Evolutionary conservation across 2,113 vertebrate genomes (phyloP).

Genomic region (Aleadryas rufinucha): DNA sequence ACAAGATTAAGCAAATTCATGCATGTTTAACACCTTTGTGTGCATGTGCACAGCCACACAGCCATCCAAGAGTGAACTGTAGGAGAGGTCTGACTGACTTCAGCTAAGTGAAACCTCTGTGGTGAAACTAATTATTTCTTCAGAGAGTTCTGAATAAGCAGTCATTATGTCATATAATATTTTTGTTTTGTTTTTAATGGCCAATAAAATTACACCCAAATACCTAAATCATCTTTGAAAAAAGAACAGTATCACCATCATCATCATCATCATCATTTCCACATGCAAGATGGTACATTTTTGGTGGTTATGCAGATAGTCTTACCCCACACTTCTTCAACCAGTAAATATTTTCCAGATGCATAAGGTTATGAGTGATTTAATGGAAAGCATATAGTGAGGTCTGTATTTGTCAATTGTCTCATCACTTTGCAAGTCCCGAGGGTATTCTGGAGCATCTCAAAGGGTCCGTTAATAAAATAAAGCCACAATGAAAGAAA

Average conservation of each 20-base stretch:
- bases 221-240: not conserved
- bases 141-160: not conserved
- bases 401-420: not conserved
- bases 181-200: not conserved
- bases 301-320: not conserved
- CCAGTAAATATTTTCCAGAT: constrained; percentile 15
- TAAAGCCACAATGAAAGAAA: not conserved
- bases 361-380: not conserved
- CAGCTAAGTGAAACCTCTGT: not conserved
- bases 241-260: not conserved
- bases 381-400: not conserved
- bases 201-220: not conserved
- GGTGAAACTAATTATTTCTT: not conserved
- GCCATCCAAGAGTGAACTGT: not conserved
- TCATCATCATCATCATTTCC: not conserved
- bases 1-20: not conserved
- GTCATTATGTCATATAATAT: not conserved
- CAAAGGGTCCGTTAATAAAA: not conserved
- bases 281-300: not conserved
- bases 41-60: not conserved
- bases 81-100: not conserved
- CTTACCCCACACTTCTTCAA: not conserved
- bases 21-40: not conserved
- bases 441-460: not conserved
- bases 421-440: not conserved